Base-by-base conservation (phyloP, 1,140 invertebrate species). In the Lerema accius region DNA sequence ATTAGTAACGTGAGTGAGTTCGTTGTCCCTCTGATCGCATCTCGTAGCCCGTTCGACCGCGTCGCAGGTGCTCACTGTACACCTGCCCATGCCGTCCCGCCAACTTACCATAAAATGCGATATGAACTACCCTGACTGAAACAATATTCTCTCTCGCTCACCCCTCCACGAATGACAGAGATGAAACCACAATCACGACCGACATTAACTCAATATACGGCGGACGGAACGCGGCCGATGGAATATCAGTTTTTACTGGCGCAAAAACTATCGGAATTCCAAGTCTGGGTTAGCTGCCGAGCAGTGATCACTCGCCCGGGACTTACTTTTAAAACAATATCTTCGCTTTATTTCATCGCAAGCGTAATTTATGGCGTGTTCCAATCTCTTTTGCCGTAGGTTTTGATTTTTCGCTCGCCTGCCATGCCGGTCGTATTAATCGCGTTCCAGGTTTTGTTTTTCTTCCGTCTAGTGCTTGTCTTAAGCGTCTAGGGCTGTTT, bases 251-350 rank as follows among this genome's bases (percentile, higher is more conserved):
- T 90, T 90, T 90, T 88, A 86, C 81, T 65, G 77, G 72, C 80
- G 87, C 84, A 90, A 90, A 90, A 88, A 90, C 87, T 90, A 85
- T 87, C 66, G 85, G 86, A 85, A 89, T 89, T 85, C 76, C 73
- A 77, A 77, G 76, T 82, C 76, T 76, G 73, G 75, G 75, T 74
- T 78, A 73, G 76, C 75, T 69, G 74, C 77, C 63, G 66, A 58
- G 63, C 65, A 69, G 82, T 84, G 85, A 86, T 86, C 86, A 86
- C 78, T 66, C 75, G 76, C 64, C 63, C 69, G 77, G 76, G 80
- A 84, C 73, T 76, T 78, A 77, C 73, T 83, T 82, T 86, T 89
- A 83, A 86, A 86, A 86, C 82, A 86, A 83, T 89, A 83, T 86
- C 71, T 76, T 59, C 62, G 63, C 73, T 85, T 84, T 82, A 80